Conservation (phyloP, 2,113 vertebrate species). For the Parus major region DNA sequence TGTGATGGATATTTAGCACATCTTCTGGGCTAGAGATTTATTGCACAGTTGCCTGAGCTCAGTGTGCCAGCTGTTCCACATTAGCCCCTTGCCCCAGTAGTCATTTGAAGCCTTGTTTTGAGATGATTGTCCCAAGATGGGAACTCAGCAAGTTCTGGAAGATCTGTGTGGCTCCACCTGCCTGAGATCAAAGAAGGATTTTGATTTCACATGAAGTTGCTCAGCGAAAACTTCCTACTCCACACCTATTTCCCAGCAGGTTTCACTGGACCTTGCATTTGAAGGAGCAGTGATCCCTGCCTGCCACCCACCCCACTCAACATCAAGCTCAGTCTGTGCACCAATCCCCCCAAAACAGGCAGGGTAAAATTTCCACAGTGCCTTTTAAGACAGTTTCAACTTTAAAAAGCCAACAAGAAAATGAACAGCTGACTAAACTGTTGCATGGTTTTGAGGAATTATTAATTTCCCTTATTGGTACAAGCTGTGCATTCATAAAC, state of each 20-base stretch:
- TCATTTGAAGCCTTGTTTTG: neutral
- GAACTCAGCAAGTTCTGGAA: neutral
- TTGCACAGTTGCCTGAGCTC: neutral
- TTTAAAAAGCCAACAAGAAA: neutral
- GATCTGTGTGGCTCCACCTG: neutral
- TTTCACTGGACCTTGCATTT: neutral
- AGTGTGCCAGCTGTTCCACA: neutral
- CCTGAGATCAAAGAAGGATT: neutral
- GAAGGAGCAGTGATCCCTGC: neutral
- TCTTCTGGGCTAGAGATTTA: neutral
- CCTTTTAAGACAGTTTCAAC: neutral
- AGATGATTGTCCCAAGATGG: neutral
- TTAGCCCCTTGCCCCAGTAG: neutral
- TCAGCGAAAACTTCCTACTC: neutral
- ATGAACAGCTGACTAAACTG: neutral
- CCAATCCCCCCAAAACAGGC: neutral
- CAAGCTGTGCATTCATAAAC: constrained; percentile 1
- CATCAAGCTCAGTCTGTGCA: neutral
- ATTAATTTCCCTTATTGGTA: constrained; percentile 11
- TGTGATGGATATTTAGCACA: neutral
- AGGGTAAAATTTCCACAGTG: neutral
- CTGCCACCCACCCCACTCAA: no score
- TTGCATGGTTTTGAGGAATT: constrained; percentile 10
- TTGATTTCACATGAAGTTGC: neutral
- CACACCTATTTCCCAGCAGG: neutral